Conservation (phyloP, 1,140 invertebrate genomes). For the Chrysomallon squamiferum region DNA sequence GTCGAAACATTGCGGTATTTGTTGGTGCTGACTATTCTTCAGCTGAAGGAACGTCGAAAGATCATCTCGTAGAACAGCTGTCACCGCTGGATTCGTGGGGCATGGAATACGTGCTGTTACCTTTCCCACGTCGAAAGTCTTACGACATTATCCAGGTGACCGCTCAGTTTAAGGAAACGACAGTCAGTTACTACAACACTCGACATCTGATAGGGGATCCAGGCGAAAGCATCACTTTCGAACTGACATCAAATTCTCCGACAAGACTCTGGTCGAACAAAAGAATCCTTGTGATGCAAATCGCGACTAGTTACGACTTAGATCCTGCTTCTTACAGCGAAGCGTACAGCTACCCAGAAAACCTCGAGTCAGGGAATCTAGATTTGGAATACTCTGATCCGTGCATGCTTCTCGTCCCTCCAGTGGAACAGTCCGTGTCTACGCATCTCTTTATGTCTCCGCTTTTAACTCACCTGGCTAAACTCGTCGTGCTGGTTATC, state of each 20-base stretch:
- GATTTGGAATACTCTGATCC: neutral
- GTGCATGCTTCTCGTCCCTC: neutral
- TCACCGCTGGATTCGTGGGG: neutral
- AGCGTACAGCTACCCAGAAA: too few species aligned
- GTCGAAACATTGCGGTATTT: neutral
- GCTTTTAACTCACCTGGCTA: neutral
- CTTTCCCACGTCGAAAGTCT: neutral
- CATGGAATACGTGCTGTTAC: neutral
- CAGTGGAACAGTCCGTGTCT: neutral
- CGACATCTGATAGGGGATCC: neutral
- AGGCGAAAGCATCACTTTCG: neutral
- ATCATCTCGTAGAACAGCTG: neutral
- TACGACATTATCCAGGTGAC: neutral
- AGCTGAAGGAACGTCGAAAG: neutral
- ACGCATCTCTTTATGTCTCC: neutral
- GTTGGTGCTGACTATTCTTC: neutral
- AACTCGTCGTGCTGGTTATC: neutral
- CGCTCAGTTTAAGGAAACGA: neutral
- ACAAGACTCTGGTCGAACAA: neutral
- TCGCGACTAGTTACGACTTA: neutral
- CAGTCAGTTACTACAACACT: neutral
- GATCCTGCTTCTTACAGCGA: too few species aligned
- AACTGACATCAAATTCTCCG: neutral
- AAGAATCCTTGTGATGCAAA: neutral
- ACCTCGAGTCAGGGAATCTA: too few species aligned